Percentiles rank a stretch among this genome's conserved stretches.
Evolutionary conservation across 2,113 vertebrate species (phyloP).

Genomic region (Anolis sagrei): DNA sequence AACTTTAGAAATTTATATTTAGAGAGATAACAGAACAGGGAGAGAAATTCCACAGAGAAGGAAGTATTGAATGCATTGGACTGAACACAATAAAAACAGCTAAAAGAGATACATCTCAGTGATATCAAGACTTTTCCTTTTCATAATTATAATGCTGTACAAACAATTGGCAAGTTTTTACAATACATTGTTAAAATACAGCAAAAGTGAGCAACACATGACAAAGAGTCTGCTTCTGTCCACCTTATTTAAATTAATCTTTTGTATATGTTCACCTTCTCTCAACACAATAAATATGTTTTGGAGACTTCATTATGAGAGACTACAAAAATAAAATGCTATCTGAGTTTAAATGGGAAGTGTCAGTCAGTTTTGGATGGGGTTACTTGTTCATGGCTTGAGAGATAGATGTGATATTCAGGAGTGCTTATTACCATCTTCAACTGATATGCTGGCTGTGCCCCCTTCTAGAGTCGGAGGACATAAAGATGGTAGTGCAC

Average conservation of each 20-base stretch:
- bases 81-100: constrained; percentile 65
- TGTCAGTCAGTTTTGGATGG: too few relatives aligned
- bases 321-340: not conserved
- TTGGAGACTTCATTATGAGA: too few relatives aligned
- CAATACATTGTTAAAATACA: constrained; percentile 29
- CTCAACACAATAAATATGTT: not conserved
- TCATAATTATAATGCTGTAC: constrained; percentile 50
- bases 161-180: not conserved
- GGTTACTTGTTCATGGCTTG: too few relatives aligned
- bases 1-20: constrained; percentile 55
- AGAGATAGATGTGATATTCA: too few relatives aligned
- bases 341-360: too few relatives aligned
- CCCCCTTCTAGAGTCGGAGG: too few relatives aligned
- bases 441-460: too few relatives aligned
- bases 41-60: constrained; percentile 68
- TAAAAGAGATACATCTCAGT: constrained; percentile 21
- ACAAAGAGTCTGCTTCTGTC: not conserved
- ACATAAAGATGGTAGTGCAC: too few relatives aligned
- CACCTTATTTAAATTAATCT: too few relatives aligned
- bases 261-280: not conserved
- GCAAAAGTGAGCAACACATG: not conserved
- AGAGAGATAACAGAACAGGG: constrained; percentile 67
- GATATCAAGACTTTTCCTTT: constrained; percentile 58
- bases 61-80: constrained; percentile 67
- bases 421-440: too few relatives aligned